Evolutionary conservation across 92 coral and sea anemone species (phyloP).

Genomic region (Isaurus tuberculatus): DNA sequence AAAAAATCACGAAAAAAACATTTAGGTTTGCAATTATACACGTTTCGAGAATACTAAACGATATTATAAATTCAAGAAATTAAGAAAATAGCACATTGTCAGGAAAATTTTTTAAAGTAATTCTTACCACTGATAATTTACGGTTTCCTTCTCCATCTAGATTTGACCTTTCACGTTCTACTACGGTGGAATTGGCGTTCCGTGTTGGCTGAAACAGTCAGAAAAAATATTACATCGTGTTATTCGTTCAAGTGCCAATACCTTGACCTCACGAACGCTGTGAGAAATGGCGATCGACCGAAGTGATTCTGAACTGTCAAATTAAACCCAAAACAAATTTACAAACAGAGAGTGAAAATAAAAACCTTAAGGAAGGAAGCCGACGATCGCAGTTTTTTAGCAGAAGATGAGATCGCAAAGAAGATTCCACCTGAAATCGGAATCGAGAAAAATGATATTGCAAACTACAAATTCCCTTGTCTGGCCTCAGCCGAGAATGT

Average conservation of each 20-base stretch:
- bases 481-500: conserved; percentile 18
- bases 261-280: neutral
- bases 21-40: neutral
- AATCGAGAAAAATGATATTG: neutral
- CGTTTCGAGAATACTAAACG: neutral
- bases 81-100: neutral
- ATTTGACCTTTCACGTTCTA: neutral
- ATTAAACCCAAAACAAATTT: neutral
- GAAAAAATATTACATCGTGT: neutral
- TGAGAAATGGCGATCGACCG: neutral
- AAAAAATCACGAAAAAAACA: conserved; percentile 29
- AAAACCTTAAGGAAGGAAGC: neutral
- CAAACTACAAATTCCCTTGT: neutral
- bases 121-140: conserved; percentile 75
- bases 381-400: neutral
- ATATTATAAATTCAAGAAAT: neutral
- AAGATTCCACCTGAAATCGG: neutral
- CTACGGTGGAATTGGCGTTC: neutral
- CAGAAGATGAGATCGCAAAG: neutral
- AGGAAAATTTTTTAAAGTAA: neutral
- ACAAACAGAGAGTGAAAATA: neutral
- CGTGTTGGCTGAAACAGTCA: neutral
- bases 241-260: neutral
- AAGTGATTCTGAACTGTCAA: neutral
- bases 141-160: conserved; percentile 68